phyloP scores from a whole-genome alignment of 2,113 vertebrate genomes.

The Sylvia atricapilla region DNA sequence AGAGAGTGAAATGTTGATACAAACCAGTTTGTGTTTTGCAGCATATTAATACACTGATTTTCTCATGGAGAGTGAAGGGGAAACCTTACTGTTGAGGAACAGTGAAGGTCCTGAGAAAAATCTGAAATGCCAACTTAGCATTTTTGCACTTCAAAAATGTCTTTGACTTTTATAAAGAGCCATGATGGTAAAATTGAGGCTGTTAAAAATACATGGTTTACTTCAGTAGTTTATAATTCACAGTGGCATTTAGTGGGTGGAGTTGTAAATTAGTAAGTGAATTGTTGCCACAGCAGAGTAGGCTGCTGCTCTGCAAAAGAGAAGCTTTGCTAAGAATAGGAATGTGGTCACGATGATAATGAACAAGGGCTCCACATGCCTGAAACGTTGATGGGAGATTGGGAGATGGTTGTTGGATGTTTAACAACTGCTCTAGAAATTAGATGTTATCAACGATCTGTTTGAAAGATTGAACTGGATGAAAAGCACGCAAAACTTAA shows the following conservation, averaged over 20 bases:
- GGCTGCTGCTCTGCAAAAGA: constrained; percentile 55
- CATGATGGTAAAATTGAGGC: constrained; percentile 71
- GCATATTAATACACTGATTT: neutral
- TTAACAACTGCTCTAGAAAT: constrained; percentile 66
- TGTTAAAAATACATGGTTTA: constrained; percentile 79
- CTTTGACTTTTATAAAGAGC: constrained; percentile 45
- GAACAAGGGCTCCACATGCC: constrained; percentile 64
- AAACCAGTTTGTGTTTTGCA: neutral
- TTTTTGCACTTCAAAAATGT: constrained; percentile 55
- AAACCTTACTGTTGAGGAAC: neutral
- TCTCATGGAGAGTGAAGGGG: neutral
- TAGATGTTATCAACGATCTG: constrained; percentile 51
- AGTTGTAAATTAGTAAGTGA: constrained; percentile 75
- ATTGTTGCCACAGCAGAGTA: constrained; percentile 60
- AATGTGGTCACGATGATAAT: constrained; percentile 72
- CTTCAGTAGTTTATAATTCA: constrained; percentile 79
- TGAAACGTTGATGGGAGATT: constrained; percentile 55
- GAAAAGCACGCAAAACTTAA: constrained; percentile 16
- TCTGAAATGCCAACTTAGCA: constrained; percentile 67
- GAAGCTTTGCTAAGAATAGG: constrained; percentile 73
- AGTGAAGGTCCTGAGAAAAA: constrained; percentile 47
- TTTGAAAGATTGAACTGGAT: constrained; percentile 25
- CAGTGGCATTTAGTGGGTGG: constrained; percentile 71
- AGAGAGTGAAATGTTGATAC: neutral
- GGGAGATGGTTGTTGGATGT: constrained; percentile 50